Evolutionary conservation across 1,140 invertebrate species (phyloP).

Genomic region (Trichonephila inaurata): DNA sequence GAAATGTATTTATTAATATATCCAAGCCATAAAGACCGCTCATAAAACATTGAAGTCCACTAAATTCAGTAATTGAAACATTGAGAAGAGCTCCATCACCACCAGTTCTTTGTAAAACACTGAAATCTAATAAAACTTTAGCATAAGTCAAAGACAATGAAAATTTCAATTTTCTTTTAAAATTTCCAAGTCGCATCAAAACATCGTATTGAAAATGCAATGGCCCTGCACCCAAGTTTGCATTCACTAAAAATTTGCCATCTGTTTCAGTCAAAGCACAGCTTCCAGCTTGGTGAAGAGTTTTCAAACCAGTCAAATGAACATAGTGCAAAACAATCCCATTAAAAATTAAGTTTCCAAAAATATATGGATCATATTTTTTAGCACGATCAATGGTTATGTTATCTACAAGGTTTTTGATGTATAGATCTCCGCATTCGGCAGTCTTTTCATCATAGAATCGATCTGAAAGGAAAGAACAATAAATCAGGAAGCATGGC

Average conservation of each 20-base stretch:
- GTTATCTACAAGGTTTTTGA: background rate
- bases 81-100: background rate
- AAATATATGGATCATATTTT: background rate
- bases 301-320: background rate
- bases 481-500: no score
- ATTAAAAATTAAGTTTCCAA: no score
- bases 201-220: background rate
- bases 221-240: constrained; percentile 10
- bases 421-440: background rate
- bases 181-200: no score
- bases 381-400: background rate
- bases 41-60: background rate
- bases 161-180: no score
- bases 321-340: background rate
- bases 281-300: background rate
- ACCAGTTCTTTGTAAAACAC: background rate
- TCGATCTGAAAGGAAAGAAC: background rate
- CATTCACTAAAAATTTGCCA: background rate
- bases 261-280: background rate
- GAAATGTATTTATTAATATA: background rate
- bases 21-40: background rate
- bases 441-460: background rate
- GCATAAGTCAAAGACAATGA: background rate
- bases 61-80: background rate
- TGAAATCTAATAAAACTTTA: background rate